Conservation (phyloP, 2,113 vertebrate genomes). For the Chaetura pelagica region DNA sequence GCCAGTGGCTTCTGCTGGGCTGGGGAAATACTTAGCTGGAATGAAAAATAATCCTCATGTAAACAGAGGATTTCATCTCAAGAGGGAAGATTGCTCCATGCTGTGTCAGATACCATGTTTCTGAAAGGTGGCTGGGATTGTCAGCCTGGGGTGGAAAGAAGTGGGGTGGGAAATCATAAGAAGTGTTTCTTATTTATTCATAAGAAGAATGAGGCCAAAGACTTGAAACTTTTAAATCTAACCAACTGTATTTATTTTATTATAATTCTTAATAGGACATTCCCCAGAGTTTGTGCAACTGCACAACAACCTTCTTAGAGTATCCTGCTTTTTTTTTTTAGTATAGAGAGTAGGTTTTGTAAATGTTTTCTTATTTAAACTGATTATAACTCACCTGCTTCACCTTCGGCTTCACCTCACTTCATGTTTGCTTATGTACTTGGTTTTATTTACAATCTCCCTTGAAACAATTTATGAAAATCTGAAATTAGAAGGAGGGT, state of each 20-base stretch:
- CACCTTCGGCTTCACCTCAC: background rate
- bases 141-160: background rate
- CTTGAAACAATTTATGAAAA: background rate
- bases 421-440: background rate
- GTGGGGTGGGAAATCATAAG: background rate
- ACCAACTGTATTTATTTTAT: background rate
- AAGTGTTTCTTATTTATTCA: background rate
- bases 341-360: background rate
- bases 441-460: background rate
- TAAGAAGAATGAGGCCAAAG: background rate
- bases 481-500: background rate
- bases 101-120: background rate
- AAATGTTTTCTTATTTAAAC: background rate
- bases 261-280: background rate
- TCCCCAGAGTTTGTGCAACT: background rate
- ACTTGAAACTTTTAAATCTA: background rate
- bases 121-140: background rate
- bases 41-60: background rate
- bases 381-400: background rate
- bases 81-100: accelerated
- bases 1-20: background rate
- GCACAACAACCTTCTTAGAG: background rate
- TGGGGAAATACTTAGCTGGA: background rate
- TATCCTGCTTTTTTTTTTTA: background rate
- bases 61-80: background rate